Evolutionary conservation across 2,888 invertebrate species (phyloP).

Genomic region (Phyllotreta striolata): DNA sequence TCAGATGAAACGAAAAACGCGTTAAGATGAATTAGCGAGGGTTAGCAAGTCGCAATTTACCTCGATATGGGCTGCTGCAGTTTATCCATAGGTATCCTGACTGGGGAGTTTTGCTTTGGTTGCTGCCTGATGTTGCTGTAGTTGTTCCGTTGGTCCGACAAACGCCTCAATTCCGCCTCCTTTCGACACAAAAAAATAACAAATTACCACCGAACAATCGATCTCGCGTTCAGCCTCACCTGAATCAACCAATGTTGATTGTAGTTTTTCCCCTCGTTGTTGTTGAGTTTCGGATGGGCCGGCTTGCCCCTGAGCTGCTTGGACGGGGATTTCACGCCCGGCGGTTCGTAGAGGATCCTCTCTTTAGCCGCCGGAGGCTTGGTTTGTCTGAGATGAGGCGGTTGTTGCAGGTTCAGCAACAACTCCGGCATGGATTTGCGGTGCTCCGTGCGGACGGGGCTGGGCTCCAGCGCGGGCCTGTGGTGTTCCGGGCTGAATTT

Average conservation of each 20-base stretch:
- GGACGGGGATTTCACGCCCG: constrained; percentile 65
- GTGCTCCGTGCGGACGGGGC: constrained; percentile 42
- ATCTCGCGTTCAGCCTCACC: constrained; percentile 63
- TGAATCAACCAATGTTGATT: constrained; percentile 92
- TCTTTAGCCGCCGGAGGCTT: constrained; percentile 64
- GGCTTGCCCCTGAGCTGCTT: constrained; percentile 68
- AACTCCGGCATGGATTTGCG: constrained; percentile 59
- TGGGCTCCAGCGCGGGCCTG: constrained; percentile 18
- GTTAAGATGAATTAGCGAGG: constrained; percentile 14
- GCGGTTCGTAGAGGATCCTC: constrained; percentile 42
- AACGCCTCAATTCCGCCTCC: constrained; percentile 89
- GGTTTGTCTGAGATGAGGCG: constrained; percentile 65
- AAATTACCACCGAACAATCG: constrained; percentile 11
- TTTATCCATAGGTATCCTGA: constrained; percentile 57
- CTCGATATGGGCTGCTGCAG: constrained; percentile 36
- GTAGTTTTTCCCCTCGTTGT: constrained; percentile 67
- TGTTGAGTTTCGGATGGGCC: constrained; percentile 71
- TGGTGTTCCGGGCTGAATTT: constrained; percentile 41
- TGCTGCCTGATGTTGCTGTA: constrained; percentile 55
- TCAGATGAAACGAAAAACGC: neutral
- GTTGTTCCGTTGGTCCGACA: constrained; percentile 66
- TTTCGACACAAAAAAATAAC: constrained; percentile 57
- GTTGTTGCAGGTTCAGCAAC: constrained; percentile 57
- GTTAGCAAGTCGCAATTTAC: constrained; percentile 13
- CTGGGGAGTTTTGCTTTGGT: constrained; percentile 69